These are phyloP conservation scores for Aromia moschata DNA, from an alignment of 2,888 invertebrate species.

Conservation along the genomic window DNA sequence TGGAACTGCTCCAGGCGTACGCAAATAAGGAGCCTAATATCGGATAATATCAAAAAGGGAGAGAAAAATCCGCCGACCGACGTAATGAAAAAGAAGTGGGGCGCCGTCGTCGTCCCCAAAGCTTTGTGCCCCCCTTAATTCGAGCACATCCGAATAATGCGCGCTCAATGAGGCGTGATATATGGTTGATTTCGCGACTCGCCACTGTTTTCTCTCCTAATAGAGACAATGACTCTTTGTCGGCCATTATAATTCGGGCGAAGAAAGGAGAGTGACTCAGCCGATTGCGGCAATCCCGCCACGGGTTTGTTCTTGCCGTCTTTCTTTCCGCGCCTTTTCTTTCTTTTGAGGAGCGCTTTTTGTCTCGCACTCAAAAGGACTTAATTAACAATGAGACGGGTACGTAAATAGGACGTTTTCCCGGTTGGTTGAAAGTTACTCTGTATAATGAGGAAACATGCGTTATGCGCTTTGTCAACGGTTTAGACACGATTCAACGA, in stretches of 20 bases:
- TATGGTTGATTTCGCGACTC: constrained; percentile 40
- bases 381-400: constrained; percentile 37
- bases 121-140: constrained; percentile 11
- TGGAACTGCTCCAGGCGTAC: no score
- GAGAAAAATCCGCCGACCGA: neutral
- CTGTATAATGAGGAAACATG: neutral
- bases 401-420: constrained; percentile 16
- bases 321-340: constrained; percentile 27
- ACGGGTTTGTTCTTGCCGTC: constrained; percentile 31
- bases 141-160: constrained; percentile 19
- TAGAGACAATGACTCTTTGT: constrained; percentile 42
- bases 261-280: constrained; percentile 36
- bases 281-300: constrained; percentile 37
- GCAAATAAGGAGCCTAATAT: no score
- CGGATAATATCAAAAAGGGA: neutral
- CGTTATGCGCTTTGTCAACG: neutral
- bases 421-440: constrained; percentile 9
- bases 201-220: constrained; percentile 41
- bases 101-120: neutral
- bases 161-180: constrained; percentile 39
- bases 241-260: constrained; percentile 35
- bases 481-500: neutral
- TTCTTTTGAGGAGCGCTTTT: constrained; percentile 27
- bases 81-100: constrained; percentile 13
- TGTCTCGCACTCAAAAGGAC: constrained; percentile 32